These are phyloP conservation scores for Drosophila robusta DNA, from an alignment of 2,888 invertebrate genomes.

Conservation along the genomic window DNA sequence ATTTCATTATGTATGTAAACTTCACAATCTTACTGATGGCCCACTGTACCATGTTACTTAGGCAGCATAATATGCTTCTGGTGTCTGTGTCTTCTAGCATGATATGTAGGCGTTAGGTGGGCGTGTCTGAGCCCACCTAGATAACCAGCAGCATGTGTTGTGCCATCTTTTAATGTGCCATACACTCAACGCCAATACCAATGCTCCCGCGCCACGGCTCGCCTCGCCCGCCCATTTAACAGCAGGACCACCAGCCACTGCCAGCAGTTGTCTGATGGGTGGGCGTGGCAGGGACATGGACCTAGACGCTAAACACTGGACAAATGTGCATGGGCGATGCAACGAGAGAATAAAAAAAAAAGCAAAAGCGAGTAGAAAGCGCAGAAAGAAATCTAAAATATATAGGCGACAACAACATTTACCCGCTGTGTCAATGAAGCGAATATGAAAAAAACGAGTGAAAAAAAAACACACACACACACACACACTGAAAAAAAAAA, in stretches of 20 bases:
- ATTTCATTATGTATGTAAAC: not conserved
- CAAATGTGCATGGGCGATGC: conserved; percentile 72
- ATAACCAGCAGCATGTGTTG: conserved; percentile 45
- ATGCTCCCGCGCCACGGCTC: not conserved
- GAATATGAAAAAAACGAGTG: conserved; percentile 46
- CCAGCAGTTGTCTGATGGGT: conserved; percentile 46
- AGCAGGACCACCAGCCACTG: conserved; percentile 16
- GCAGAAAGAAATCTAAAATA: conserved; percentile 28
- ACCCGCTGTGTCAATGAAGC: conserved; percentile 60
- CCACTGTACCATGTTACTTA: conserved; percentile 15
- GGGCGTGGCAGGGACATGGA: conserved; percentile 62
- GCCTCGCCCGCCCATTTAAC: conserved; percentile 3
- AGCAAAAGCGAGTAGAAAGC: not conserved
- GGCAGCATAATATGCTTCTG: conserved; percentile 23
- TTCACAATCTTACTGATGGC: not conserved
- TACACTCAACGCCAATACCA: conserved; percentile 51
- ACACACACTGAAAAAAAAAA: not conserved
- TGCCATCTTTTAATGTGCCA: conserved; percentile 70
- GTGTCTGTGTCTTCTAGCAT: conserved; percentile 20
- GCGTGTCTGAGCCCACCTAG: conserved; percentile 42
- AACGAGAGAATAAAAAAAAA: conserved; percentile 36
- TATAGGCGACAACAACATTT: conserved; percentile 57
- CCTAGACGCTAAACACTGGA: conserved; percentile 59
- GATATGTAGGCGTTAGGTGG: conserved; percentile 33
- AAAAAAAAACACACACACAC: conserved; percentile 14